Evolutionary conservation across 2,113 vertebrate species (phyloP), one percentile per base, ranked within the genome.

Genomic region (Dromiciops gliroides): DNA sequence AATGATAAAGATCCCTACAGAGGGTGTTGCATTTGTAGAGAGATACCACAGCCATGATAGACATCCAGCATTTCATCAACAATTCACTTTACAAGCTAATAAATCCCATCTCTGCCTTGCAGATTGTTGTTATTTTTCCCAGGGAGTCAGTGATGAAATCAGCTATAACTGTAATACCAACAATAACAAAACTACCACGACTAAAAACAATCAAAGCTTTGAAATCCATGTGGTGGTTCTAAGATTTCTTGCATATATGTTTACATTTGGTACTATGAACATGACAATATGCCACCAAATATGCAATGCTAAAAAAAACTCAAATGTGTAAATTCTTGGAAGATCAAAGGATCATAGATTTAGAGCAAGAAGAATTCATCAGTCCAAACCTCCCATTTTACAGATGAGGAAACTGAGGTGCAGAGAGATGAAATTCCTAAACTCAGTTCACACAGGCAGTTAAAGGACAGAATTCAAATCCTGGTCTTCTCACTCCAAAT

Each of bases 381-480:
- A 67, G 31, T 67, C 60, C 60, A 37, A 67, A 67, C 60, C 0
- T n/a, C 60, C 37, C 31, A 37, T 67, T 37, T 67, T 67, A 67
- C 31, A 67, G 60, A 67, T 67, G 1, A 37, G 56, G 56, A 67
- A 67, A 67, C 11, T n/a, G 12, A 37, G 31, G 31, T 3, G 12
- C 60, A 67, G 3, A 67, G 28, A 67, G 31, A 16, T 60, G 56
- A 60, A 47, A 19, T 37, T 48, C 11, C 51, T 93, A 50, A 47
- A 67, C 31, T 67, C 2, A 67, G 31, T 14, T 67, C 31, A 92
- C 37, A 50, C 25, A 53, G 44, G 31, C 51, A 24, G 48, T 6
- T 19, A 93, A 94, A 94, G 53, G 24, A 50, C 83, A 93, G 28
- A 83, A 95, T 94, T 89, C 94, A 88, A 90, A 37, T 52, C 67